Evolutionary conservation across 2,113 vertebrate genomes (phyloP).

Genomic region (Uria aalge): DNA sequence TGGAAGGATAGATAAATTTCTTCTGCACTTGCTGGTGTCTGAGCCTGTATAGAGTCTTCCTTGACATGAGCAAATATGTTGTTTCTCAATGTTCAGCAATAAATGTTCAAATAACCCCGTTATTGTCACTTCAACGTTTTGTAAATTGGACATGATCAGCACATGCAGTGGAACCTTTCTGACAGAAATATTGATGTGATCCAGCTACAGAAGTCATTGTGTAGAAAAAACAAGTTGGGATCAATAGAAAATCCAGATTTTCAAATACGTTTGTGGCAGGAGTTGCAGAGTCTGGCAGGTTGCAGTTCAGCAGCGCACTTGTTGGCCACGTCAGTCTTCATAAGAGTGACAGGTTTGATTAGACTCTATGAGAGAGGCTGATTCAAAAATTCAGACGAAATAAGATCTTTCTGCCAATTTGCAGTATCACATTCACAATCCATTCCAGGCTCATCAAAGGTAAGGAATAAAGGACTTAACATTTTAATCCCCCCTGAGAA

Average conservation of each 20-base stretch:
- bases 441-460: background rate
- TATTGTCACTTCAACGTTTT: background rate
- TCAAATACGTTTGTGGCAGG: background rate
- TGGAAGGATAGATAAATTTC: background rate
- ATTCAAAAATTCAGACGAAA: slow-evolving; percentile 20
- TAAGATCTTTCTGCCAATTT: slow-evolving; percentile 40
- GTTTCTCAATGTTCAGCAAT: background rate
- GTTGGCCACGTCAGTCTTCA: slow-evolving; percentile 50
- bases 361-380: slow-evolving; percentile 11
- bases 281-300: slow-evolving; percentile 20
- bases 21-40: background rate
- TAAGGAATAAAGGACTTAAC: slow-evolving; percentile 35
- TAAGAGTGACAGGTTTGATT: slow-evolving; percentile 53
- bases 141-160: background rate
- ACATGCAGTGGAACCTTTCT: background rate
- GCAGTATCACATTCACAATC: background rate
- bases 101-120: background rate
- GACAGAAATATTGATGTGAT: background rate
- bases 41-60: background rate
- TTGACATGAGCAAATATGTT: background rate
- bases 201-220: background rate
- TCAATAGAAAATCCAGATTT: slow-evolving; percentile 43
- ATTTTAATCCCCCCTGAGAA: slow-evolving; percentile 31
- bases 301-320: slow-evolving; percentile 42
- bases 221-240: background rate